phyloP scores from a whole-genome alignment of 2,797 vertebrate genomes.

The Lagorchestes hirsutus region DNA sequence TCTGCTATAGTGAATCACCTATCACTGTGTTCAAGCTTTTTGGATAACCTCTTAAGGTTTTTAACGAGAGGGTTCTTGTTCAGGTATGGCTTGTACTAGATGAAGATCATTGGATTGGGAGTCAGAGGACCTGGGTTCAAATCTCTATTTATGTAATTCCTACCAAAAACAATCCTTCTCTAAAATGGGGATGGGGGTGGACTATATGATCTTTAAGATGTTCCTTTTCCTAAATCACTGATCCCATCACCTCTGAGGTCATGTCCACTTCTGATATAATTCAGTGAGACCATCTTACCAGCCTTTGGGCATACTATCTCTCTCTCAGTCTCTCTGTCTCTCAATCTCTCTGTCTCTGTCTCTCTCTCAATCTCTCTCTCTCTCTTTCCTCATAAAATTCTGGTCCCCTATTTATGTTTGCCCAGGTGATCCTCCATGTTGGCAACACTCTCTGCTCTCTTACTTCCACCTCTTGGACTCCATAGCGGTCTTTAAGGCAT shows the following conservation, averaged over 20 bases:
- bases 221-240: background rate
- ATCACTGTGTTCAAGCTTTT: background rate
- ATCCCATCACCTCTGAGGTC: background rate
- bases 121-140: background rate
- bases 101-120: background rate
- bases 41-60: background rate
- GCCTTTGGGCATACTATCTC: background rate
- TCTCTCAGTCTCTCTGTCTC: background rate
- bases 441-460: background rate
- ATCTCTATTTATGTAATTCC: background rate
- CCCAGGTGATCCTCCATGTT: background rate
- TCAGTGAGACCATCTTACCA: background rate
- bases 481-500: background rate
- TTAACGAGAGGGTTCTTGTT: background rate
- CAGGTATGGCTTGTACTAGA: background rate
- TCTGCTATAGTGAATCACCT: background rate
- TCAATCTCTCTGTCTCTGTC: too few relatives aligned
- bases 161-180: background rate
- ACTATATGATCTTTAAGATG: background rate
- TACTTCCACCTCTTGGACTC: background rate
- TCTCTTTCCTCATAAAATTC: background rate
- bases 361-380: too few relatives aligned
- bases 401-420: background rate
- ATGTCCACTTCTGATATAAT: background rate
- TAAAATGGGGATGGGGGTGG: background rate